Evolutionary conservation across 2,113 vertebrate species (phyloP).

Genomic region (Gavia stellata): DNA sequence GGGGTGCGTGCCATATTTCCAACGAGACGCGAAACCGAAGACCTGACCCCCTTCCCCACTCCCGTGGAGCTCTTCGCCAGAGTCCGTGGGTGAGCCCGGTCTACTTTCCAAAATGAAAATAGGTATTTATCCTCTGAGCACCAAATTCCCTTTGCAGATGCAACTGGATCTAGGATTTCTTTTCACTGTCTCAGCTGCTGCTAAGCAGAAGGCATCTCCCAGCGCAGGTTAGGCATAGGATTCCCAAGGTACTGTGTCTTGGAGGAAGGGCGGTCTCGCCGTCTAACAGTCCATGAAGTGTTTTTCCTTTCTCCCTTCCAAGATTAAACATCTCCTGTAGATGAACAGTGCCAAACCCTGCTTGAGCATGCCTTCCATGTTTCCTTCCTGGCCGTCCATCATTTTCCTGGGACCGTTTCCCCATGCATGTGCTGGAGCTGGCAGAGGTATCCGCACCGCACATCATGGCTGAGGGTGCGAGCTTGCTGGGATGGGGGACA

Average conservation of each 20-base stretch:
- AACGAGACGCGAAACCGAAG: neutral
- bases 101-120: neutral
- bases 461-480: accelerated
- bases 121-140: neutral
- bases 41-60: neutral
- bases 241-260: neutral
- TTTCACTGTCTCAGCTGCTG: neutral
- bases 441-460: accelerated
- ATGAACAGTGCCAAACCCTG: neutral
- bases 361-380: neutral
- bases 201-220: neutral
- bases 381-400: neutral
- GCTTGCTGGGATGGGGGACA: neutral
- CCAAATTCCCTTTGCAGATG: neutral
- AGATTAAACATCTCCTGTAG: neutral
- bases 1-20: neutral
- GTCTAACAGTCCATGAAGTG: neutral
- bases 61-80: neutral
- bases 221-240: neutral
- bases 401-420: neutral
- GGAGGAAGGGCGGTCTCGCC: neutral
- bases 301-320: neutral
- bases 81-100: neutral
- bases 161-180: neutral
- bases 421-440: accelerated